Conservation (phyloP, 2,113 vertebrate genomes). For the Mungos mungo region DNA sequence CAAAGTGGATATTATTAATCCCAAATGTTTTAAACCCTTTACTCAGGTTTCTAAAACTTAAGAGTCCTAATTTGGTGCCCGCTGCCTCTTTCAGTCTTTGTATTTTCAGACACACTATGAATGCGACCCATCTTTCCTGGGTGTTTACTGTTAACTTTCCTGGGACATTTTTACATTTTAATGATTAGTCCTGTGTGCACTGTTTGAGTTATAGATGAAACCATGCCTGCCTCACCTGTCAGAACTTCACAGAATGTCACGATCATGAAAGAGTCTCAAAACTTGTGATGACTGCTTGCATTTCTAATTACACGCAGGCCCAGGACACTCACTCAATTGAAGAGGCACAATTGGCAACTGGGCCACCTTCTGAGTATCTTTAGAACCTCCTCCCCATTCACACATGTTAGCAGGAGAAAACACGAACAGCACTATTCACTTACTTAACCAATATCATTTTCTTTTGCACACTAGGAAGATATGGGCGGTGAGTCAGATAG, state of each 20-base stretch:
- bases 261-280: background rate
- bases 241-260: background rate
- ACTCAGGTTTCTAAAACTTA: background rate
- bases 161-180: background rate
- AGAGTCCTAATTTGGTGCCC: background rate
- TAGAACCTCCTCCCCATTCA: background rate
- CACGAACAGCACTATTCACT: background rate
- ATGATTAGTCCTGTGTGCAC: background rate
- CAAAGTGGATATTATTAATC: background rate
- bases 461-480: background rate
- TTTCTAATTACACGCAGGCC: background rate
- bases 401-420: background rate
- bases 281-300: background rate
- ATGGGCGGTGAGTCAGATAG: slow-evolving; percentile 5
- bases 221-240: background rate
- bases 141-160: background rate
- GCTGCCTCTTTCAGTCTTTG: background rate
- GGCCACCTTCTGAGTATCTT: background rate
- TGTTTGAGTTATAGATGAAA: background rate
- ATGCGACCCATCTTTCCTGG: background rate
- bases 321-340: background rate
- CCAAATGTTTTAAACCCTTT: background rate
- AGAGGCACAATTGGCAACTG: background rate
- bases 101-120: background rate
- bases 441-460: background rate